Percentiles rank a stretch among this genome's conserved stretches.
Evolutionary conservation across 2,113 vertebrate genomes (phyloP).

Genomic region (Myrmophylax atrothorax): DNA sequence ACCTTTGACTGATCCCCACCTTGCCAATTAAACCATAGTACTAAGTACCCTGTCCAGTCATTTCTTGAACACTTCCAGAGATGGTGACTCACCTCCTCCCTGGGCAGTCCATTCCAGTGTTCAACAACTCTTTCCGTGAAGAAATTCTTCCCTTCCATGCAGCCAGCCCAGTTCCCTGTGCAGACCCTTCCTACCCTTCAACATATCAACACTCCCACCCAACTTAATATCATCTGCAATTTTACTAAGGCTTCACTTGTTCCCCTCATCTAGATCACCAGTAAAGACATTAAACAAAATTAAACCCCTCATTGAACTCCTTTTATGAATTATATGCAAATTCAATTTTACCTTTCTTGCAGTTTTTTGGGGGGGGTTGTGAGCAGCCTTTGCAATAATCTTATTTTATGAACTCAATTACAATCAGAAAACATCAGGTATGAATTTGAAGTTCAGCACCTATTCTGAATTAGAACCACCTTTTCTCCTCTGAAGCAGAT

Average conservation of each 20-base stretch:
- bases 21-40: not conserved
- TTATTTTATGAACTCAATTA: not conserved
- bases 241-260: fast-evolving
- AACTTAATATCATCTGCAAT: fast-evolving
- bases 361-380: too few relatives aligned
- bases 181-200: not conserved
- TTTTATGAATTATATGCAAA: not conserved
- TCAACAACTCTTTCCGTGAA: not conserved
- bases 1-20: not conserved
- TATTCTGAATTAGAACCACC: not conserved
- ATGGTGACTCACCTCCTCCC: not conserved
- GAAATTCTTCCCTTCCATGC: not conserved
- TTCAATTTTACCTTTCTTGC: not conserved
- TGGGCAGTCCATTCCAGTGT: not conserved
- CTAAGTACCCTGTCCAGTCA: not conserved
- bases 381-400: not conserved
- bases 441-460: not conserved
- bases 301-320: not conserved
- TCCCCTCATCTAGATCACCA: not conserved
- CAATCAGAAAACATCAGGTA: not conserved
- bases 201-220: not conserved
- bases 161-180: not conserved
- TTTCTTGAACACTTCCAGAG: not conserved
- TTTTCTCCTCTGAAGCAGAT: not conserved
- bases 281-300: not conserved